These are phyloP conservation scores for Actinernus sp. DNA, from an alignment of 92 coral and sea anemone genomes.

Conservation along the genomic window DNA sequence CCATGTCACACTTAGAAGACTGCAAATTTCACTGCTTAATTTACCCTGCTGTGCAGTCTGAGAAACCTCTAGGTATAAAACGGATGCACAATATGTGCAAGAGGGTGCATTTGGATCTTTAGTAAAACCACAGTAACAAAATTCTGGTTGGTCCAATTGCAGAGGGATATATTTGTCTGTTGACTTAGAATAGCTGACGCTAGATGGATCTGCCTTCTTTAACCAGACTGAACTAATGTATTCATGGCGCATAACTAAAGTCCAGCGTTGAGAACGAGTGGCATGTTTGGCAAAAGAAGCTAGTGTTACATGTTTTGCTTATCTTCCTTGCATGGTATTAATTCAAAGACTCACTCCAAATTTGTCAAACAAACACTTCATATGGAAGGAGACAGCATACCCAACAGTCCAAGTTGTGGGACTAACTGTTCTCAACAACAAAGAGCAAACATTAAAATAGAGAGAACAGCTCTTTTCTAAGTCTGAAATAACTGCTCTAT, in stretches of 20 bases:
- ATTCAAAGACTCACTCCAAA: too few species aligned
- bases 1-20: background rate
- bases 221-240: slow-evolving; percentile 58
- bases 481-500: slow-evolving; percentile 28
- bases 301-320: slow-evolving; percentile 37
- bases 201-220: slow-evolving; percentile 45
- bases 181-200: slow-evolving; percentile 29
- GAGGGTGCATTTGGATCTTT: slow-evolving; percentile 17
- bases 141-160: slow-evolving; percentile 12
- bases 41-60: slow-evolving; percentile 15
- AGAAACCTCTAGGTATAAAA: slow-evolving; percentile 17
- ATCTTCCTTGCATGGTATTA: too few species aligned
- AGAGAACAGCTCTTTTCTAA: slow-evolving; percentile 29
- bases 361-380: too few species aligned
- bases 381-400: slow-evolving; percentile 64
- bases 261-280: slow-evolving; percentile 68
- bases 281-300: slow-evolving; percentile 61
- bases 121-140: slow-evolving; percentile 49
- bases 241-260: slow-evolving; percentile 60
- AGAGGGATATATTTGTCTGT: slow-evolving; percentile 24
- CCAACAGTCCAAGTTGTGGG: too few species aligned
- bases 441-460: slow-evolving; percentile 41
- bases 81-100: slow-evolving; percentile 18
- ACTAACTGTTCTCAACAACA: slow-evolving; percentile 28
- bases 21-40: slow-evolving; percentile 7